Conservation (phyloP, 2,797 vertebrate genomes). For the Hypotaenidia okinawae region DNA sequence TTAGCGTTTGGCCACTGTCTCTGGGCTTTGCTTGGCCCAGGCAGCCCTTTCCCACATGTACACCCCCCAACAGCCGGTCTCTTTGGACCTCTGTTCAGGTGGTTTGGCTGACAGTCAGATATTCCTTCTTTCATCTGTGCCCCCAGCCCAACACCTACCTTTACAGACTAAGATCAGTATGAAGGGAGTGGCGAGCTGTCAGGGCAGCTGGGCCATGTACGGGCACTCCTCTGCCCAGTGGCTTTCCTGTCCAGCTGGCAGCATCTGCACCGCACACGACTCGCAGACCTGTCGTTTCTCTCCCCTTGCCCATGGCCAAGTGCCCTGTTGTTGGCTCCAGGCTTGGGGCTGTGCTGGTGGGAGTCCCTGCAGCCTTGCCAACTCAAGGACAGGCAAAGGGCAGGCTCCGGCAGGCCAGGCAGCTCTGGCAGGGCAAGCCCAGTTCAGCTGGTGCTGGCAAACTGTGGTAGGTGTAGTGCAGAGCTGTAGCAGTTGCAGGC, state of each 20-base stretch:
- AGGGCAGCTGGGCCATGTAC: fast-evolving
- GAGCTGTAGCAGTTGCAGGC: neutral
- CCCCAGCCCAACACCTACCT: neutral
- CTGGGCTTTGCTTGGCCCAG: neutral
- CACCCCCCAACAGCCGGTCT: fast-evolving
- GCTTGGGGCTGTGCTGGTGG: neutral
- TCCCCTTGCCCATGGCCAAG: neutral
- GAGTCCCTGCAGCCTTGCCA: neutral
- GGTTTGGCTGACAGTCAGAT: neutral
- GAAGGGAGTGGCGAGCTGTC: neutral
- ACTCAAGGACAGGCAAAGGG: neutral
- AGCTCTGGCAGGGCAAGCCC: neutral
- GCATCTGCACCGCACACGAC: fast-evolving
- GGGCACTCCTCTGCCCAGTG: neutral
- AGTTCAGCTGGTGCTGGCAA: neutral
- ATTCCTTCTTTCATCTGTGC: neutral
- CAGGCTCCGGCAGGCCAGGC: neutral
- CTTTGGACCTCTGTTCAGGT: neutral
- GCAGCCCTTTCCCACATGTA: fast-evolving
- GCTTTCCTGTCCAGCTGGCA: neutral
- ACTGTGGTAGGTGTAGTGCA: neutral
- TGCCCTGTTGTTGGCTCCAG: neutral
- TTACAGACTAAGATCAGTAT: neutral
- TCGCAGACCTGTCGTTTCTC: neutral
- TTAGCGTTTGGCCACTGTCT: neutral